Conservation (phyloP, 2,888 invertebrate species). For the Dasysyrphus albostriatus region DNA sequence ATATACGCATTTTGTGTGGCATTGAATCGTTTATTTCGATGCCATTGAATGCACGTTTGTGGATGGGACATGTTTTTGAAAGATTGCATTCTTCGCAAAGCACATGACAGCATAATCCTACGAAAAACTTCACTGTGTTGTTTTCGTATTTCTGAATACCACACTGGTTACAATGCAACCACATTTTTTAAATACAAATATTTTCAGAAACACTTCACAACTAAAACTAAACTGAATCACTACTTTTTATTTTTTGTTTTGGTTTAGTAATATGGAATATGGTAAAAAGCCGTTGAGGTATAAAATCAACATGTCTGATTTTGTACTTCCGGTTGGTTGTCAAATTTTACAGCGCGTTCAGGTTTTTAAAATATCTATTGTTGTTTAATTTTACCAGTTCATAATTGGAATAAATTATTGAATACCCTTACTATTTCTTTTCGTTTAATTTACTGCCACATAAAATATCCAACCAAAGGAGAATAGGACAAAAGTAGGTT, state of each 20-base stretch:
- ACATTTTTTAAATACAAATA: constrained; percentile 26
- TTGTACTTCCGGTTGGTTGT: no score
- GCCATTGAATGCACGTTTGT: constrained; percentile 43
- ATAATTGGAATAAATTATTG: no score
- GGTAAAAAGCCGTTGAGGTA: no score
- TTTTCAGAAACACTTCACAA: background rate
- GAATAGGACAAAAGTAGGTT: no score
- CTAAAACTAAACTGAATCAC: background rate
- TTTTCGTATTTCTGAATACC: constrained; percentile 8
- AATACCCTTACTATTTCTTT: no score
- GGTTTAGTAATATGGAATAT: background rate
- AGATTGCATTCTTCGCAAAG: constrained; percentile 47
- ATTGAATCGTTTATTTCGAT: constrained; percentile 38
- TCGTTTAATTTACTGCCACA: no score
- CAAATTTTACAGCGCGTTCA: no score
- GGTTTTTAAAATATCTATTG: no score
- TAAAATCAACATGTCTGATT: no score
- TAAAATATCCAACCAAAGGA: no score
- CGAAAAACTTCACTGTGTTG: constrained; percentile 16
- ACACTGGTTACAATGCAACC: constrained; percentile 69
- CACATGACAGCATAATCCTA: constrained; percentile 54
- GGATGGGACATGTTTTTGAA: constrained; percentile 42
- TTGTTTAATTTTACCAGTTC: no score
- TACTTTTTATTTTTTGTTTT: background rate
- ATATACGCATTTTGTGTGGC: constrained; percentile 34